These are phyloP conservation scores for Caenorhabditis brenneri DNA, from an alignment of 1,140 invertebrate genomes.

Conservation along the genomic window DNA sequence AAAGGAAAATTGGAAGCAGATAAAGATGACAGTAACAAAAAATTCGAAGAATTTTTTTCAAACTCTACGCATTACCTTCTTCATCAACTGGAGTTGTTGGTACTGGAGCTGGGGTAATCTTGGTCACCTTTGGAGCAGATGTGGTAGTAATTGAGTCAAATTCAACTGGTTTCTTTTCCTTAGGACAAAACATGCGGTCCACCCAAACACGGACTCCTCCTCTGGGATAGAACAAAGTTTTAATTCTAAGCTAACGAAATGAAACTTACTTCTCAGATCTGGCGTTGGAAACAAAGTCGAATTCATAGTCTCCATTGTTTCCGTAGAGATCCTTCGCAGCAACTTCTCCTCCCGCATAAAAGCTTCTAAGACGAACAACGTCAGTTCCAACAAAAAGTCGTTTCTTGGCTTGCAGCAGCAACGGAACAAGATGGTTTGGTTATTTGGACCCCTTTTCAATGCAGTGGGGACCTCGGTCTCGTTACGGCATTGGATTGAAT, in stretches of 20 bases:
- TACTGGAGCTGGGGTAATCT: not conserved
- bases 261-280: conserved; percentile 66
- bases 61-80: too few species aligned
- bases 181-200: conserved; percentile 65
- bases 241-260: not conserved
- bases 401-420: conserved; percentile 62
- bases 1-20: too few species aligned
- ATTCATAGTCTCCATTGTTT: conserved; percentile 60
- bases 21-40: too few species aligned
- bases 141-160: conserved; percentile 41
- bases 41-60: not conserved
- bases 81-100: not conserved
- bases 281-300: conserved; percentile 68
- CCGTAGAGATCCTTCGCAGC: conserved; percentile 62
- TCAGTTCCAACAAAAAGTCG: conserved; percentile 70
- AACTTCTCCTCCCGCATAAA: conserved; percentile 52
- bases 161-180: conserved; percentile 39
- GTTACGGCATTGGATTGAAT: conserved; percentile 57
- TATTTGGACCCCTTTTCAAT: conserved; percentile 69
- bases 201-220: conserved; percentile 70
- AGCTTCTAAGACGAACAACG: conserved; percentile 64
- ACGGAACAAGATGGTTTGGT: conserved; percentile 67
- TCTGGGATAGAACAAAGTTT: conserved; percentile 55
- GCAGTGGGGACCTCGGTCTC: conserved; percentile 65
- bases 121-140: conserved; percentile 3